Evolutionary conservation across 2,888 invertebrate species (phyloP).

Genomic region (Drosophila limbata): DNA sequence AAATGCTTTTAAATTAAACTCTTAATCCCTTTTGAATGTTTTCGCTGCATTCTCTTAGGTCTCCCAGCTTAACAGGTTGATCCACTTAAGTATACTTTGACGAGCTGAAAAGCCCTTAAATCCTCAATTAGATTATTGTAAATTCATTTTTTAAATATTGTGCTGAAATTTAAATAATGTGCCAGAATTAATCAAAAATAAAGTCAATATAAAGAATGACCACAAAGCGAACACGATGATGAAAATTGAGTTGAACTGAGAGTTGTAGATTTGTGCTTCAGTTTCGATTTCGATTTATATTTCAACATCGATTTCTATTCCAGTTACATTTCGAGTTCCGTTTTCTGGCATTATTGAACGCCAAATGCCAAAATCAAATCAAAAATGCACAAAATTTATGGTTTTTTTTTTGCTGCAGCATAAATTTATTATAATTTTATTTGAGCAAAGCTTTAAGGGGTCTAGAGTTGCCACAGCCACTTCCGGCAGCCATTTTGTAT

Average conservation of each 20-base stretch:
- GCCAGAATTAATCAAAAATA: conserved; percentile 46
- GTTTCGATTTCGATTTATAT: conserved; percentile 11
- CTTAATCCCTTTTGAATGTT: not conserved
- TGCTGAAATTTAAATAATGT: conserved; percentile 40
- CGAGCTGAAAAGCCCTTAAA: conserved; percentile 17
- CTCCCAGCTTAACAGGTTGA: conserved; percentile 7
- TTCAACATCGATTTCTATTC: conserved; percentile 11
- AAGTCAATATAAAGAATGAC: conserved; percentile 11
- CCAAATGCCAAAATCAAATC: conserved; percentile 75
- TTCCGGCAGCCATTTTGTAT: conserved; percentile 36
- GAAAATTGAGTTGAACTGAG: not conserved
- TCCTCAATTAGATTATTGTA: conserved; percentile 15
- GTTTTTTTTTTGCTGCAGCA: conserved; percentile 38
- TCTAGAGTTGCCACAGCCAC: conserved; percentile 26
- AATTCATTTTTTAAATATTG: conserved; percentile 56
- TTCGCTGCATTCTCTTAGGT: not conserved
- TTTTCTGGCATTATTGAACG: conserved; percentile 51
- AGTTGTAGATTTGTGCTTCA: conserved; percentile 6
- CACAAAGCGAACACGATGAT: conserved; percentile 31
- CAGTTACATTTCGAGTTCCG: conserved; percentile 10
- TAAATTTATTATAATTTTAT: conserved; percentile 76
- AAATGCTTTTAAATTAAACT: not conserved
- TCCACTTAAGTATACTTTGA: not conserved
- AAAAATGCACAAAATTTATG: conserved; percentile 70
- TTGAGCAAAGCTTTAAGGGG: conserved; percentile 37